Base-by-base conservation (phyloP, 1,140 invertebrate species). In the Drosophila sechellia region DNA sequence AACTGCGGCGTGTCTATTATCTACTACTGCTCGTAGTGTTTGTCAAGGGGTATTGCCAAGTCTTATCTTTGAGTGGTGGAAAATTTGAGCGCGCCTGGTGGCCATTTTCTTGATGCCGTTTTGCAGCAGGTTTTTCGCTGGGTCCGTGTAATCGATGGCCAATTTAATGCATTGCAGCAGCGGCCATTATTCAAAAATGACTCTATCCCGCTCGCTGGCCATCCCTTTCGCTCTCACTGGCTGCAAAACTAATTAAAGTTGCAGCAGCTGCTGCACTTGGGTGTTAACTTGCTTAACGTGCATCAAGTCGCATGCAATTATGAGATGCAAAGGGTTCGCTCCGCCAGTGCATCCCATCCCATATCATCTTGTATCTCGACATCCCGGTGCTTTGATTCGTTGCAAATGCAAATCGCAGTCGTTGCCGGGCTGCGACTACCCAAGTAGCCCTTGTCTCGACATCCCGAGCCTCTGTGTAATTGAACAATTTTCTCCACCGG, bases 231-330 rank as follows among this genome's bases (percentile, higher is more conserved):
- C 43, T 39, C 50, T 45, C 58, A 22, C 48, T 48, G 37, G 31
- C 63, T 63, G 58, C 60, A 50, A 61, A 87, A 86, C 71, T 86
- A 86, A 86, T 86, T 86, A 86, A 86, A 77, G 64, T 71, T 58
- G 74, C 76, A 15, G 63, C 54, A 63, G 48, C 72, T 43, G 75
- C 58, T 43, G 54, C 70, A 59, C 53, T 86, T 81, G 84, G 84
- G 84, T 89, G 84, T 89, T 89, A 89, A 89, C 84, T 89, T 84
- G 84, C 80, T 89, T 89, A 89, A 74, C 72, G 85, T 89, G 71
- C 84, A 79, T 71, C 83, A 89, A 87, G 79, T 86, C 76, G 65
- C 70, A 65, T 65, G 83, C 83, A 86, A 86, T 86, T 86, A 86
- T 79, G 70, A 76, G 70, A 55, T 46, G 72, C 77, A 56, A 64